These are phyloP conservation scores for Caenorhabditis panamensis DNA, from an alignment of 2,888 invertebrate genomes.

Conservation along the genomic window DNA sequence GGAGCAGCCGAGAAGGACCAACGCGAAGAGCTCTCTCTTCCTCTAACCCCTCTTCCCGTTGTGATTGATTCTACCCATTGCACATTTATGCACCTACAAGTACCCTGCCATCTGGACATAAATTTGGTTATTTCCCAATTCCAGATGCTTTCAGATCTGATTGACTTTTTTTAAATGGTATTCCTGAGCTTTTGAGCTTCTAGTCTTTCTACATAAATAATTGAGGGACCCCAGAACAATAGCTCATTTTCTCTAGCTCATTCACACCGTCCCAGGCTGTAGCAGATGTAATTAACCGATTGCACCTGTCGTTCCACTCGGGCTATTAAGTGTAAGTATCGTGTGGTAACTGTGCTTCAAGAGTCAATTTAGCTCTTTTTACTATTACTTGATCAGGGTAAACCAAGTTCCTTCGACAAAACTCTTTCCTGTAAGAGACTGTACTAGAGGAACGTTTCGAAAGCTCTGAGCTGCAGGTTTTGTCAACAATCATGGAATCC, in stretches of 20 bases:
- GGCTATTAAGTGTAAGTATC: slow-evolving; percentile 4
- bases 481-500: no score
- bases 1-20: slow-evolving; percentile 2
- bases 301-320: slow-evolving; percentile 2
- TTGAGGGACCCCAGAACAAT: background rate
- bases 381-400: no score
- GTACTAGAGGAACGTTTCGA: no score
- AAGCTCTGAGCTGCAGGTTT: no score
- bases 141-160: background rate
- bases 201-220: background rate
- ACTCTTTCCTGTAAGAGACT: no score
- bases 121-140: no score
- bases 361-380: no score
- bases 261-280: background rate
- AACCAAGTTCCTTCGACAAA: no score
- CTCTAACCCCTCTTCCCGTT: slow-evolving; percentile 4
- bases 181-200: background rate
- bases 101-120: background rate
- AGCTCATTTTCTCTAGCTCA: slow-evolving; percentile 1
- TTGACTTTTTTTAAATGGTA: background rate
- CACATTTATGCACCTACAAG: slow-evolving; percentile 7
- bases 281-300: background rate
- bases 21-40: slow-evolving; percentile 12
- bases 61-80: slow-evolving; percentile 3
- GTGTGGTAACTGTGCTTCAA: background rate